Evolutionary conservation across 1,140 invertebrate species (phyloP), one percentile per base, ranked within the genome.

Genomic region (Aphaenogaster ashmeadi): DNA sequence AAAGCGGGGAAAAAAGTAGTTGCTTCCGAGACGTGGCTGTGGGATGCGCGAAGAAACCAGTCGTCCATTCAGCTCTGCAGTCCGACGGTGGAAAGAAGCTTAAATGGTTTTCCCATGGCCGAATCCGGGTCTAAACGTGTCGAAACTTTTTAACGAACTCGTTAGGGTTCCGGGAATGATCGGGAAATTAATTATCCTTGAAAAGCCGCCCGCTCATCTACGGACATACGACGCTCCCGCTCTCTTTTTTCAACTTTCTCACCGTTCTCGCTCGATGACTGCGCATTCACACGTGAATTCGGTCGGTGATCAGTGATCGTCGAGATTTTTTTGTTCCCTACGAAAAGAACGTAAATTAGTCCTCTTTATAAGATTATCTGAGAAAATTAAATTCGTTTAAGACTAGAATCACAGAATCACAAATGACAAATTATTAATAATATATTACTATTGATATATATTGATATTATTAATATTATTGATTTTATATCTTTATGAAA

Each of bases 61-160:
- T 33, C 74, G 89, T 58, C 77, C 84, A 71, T 89, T 91, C 89
- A 80, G 41, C 33, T 8, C 27, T 67, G 13, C 56, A 67, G n/a
- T 21, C 50, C 72, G 85, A 47, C 60, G 77, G 13, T 79, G 80
- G 52, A 41, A 83, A 87, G 86, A 88, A 78, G 78, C 88, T 91
- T 89, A 90, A 91, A 88, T 85, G 90, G 75, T 89, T 91, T 88
- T 91, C 91, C 62, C 81, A 80, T 56, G 44, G 81, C 13, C 90
- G 81, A 88, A 91, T 86, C 60, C 54, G 64, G 33, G 44, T 86
- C 80, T 90, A 91, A 91, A 91, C 86, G 90, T 91, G 90, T 91
- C 88, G 89, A 91, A 91, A 91, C 88, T 91, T 91, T 91, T 91
- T 91, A 91, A 91, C 90, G 91, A 91, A 86, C 91, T 91, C 86